These are phyloP conservation scores for Clangula hyemalis DNA, from an alignment of 2,797 vertebrate genomes.

Conservation along the genomic window DNA sequence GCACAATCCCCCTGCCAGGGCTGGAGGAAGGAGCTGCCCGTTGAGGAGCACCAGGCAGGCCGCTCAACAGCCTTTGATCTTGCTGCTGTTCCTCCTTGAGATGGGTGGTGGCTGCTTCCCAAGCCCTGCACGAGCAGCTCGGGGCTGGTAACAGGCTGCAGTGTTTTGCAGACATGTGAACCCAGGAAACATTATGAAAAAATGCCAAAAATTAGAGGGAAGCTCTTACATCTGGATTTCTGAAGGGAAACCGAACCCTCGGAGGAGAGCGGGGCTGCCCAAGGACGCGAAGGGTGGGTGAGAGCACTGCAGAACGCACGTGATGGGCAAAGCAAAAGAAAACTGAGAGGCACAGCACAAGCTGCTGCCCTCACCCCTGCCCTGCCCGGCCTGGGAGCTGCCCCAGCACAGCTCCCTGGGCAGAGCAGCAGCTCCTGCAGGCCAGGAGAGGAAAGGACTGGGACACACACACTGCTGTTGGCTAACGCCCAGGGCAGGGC, in stretches of 20 bases:
- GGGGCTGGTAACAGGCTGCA: background rate
- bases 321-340: background rate
- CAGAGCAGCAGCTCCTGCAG: no score
- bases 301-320: accelerated
- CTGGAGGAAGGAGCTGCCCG: background rate
- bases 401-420: background rate
- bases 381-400: no score
- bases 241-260: background rate
- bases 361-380: background rate
- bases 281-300: background rate
- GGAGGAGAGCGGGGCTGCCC: background rate
- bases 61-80: background rate
- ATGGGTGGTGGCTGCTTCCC: accelerated
- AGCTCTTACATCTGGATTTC: background rate
- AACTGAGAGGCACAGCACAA: background rate
- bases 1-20: background rate
- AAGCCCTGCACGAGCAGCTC: background rate
- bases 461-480: no score
- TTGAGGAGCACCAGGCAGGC: accelerated
- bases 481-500: no score
- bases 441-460: background rate
- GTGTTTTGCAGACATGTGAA: background rate
- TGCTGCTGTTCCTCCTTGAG: background rate
- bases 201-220: background rate
- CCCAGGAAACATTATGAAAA: background rate